Base-by-base conservation (phyloP, 2,797 vertebrate genomes). In the Echiichthys vipera region DNA sequence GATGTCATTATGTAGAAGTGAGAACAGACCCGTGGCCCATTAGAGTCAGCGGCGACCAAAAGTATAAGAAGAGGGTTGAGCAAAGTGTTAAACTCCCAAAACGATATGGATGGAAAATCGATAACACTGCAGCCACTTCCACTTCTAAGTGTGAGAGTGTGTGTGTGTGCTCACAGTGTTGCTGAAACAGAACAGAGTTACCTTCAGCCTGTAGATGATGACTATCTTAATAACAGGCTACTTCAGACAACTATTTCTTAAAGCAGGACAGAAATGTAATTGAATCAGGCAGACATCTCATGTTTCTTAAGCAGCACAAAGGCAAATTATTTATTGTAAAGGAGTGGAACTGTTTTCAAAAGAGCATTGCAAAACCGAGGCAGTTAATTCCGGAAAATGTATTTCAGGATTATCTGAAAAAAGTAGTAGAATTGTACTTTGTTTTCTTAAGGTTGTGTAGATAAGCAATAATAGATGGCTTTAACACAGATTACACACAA, bases 401-500 rank as follows among this genome's bases (percentile, higher is more conserved):
- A n/a, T n/a, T n/a, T n/a, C n/a, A n/a, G n/a, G n/a, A n/a, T n/a
- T n/a, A n/a, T n/a, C n/a, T n/a, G n/a, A n/a, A n/a, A n/a, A n/a
- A n/a, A n/a, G n/a, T n/a, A n/a, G n/a, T n/a, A n/a, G n/a, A n/a
- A n/a, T n/a, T n/a, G n/a, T n/a, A n/a, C n/a, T n/a, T n/a, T n/a
- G n/a, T n/a, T n/a, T n/a, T n/a, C n/a, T n/a, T n/a, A n/a, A n/a
- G n/a, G n/a, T n/a, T n/a, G n/a, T n/a, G n/a, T n/a, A n/a, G n/a
- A n/a, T n/a, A n/a, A n/a, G n/a, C n/a, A n/a, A n/a, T n/a, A n/a
- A n/a, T n/a, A n/a, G n/a, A n/a, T n/a, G n/a, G n/a, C n/a, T n/a
- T n/a, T n/a, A n/a, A 71, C 49, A 47, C 65, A 65, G 42, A 65
- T 67, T 50, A 39, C 36, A 58, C 27, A 46, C 36, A n/a, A 50